Evolutionary conservation across 1,140 invertebrate species (phyloP).

Genomic region (Drosophila athabasca): DNA sequence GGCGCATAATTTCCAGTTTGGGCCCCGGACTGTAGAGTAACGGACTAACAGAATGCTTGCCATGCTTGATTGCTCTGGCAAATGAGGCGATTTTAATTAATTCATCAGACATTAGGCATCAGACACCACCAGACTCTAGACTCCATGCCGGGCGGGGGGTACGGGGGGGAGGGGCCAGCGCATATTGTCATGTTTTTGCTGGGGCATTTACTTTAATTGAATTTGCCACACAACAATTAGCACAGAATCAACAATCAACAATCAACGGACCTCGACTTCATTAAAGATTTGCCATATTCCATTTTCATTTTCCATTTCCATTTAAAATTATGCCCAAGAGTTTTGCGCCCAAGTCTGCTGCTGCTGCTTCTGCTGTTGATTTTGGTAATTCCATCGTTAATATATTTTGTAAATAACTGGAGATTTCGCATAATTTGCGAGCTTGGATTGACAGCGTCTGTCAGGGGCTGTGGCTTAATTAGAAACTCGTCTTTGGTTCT

Average conservation of each 20-base stretch:
- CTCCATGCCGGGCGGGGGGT: too few relatives aligned
- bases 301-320: conserved; percentile 64
- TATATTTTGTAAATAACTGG: conserved; percentile 75
- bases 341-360: conserved; percentile 28
- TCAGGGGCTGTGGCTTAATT: conserved; percentile 71
- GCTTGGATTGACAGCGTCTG: conserved; percentile 63
- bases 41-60: neutral
- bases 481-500: conserved; percentile 58
- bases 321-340: conserved; percentile 50
- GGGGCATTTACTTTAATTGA: conserved; percentile 56
- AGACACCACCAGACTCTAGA: conserved; percentile 13
- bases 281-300: conserved; percentile 6
- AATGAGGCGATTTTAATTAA: conserved; percentile 81
- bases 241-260: conserved; percentile 74
- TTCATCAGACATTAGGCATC: conserved; percentile 52
- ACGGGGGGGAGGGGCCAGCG: conserved; percentile 11
- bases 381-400: conserved; percentile 63
- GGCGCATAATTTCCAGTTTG: conserved; percentile 69
- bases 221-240: conserved; percentile 62
- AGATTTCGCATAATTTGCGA: conserved; percentile 79
- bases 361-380: conserved; percentile 78
- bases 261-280: conserved; percentile 28
- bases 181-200: conserved; percentile 39
- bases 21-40: conserved; percentile 21
- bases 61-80: conserved; percentile 66